These are phyloP conservation scores for Phrixothrix hirtus DNA, from an alignment of 2,888 invertebrate genomes.

Conservation along the genomic window DNA sequence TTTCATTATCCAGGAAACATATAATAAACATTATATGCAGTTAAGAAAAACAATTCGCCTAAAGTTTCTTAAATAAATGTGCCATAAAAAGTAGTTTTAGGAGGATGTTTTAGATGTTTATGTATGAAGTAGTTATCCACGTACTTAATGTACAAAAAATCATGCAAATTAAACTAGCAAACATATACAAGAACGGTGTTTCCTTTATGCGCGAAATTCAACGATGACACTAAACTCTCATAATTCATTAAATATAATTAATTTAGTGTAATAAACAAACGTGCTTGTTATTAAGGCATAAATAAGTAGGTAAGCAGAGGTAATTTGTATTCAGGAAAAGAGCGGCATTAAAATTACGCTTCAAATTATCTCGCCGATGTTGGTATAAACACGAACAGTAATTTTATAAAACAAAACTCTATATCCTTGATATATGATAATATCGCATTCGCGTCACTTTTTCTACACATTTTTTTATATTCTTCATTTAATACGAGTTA, in stretches of 20 bases:
- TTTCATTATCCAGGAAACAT: too few relatives aligned
- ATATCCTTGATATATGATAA: slow-evolving; percentile 18
- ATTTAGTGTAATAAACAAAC: slow-evolving; percentile 15
- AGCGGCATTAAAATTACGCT: slow-evolving; percentile 13
- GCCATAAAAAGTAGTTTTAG: too few relatives aligned
- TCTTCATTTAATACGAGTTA: slow-evolving; percentile 21
- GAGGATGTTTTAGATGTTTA: not conserved
- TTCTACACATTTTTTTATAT: slow-evolving; percentile 11
- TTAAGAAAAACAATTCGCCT: too few relatives aligned
- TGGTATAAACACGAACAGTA: slow-evolving; percentile 10
- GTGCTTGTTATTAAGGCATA: slow-evolving; percentile 19
- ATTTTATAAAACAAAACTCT: slow-evolving; percentile 15
- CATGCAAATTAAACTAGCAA: slow-evolving; percentile 8
- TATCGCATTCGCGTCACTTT: slow-evolving; percentile 19
- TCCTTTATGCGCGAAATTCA: not conserved
- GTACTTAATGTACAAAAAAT: not conserved
- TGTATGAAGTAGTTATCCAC: not conserved
- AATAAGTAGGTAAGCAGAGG: slow-evolving; percentile 13
- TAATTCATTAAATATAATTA: slow-evolving; percentile 6
- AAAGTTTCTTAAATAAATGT: too few relatives aligned
- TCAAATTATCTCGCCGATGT: slow-evolving; percentile 15
- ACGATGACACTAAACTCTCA: not conserved
- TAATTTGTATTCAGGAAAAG: slow-evolving; percentile 16
- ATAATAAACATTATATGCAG: too few relatives aligned
- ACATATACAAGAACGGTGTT: not conserved